Conservation (phyloP, 2,113 vertebrate genomes). For the Heterotilapia buettikoferi region DNA sequence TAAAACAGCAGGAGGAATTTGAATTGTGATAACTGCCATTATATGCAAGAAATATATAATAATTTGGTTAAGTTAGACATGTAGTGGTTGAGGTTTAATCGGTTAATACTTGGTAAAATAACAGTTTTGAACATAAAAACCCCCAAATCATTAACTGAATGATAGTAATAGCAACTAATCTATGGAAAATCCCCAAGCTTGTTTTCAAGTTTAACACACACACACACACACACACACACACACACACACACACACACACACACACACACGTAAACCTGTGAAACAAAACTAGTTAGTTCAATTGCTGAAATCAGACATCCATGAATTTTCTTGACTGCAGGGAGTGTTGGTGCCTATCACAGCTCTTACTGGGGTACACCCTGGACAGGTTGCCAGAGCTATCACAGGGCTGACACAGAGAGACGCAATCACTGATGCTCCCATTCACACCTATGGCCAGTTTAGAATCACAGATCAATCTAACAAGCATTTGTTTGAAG, state of each 20-base stretch:
- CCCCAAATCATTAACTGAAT: background rate
- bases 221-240: background rate
- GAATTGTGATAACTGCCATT: background rate
- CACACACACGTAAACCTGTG: background rate
- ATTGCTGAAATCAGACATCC: background rate
- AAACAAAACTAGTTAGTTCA: background rate
- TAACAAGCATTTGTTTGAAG: background rate
- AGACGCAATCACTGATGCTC: background rate
- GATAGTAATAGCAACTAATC: background rate
- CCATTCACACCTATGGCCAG: background rate
- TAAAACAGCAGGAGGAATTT: background rate
- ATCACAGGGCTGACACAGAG: background rate
- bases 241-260: background rate
- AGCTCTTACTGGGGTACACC: background rate
- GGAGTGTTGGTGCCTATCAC: background rate
- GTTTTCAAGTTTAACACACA: background rate
- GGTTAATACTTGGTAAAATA: background rate
- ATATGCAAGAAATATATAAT: background rate
- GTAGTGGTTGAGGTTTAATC: background rate
- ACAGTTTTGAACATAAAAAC: background rate
- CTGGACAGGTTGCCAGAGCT: background rate
- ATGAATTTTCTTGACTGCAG: background rate
- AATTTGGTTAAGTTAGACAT: background rate
- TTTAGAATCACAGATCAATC: background rate
- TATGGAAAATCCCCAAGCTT: background rate